These are phyloP conservation scores for Pyrocephalus nanus DNA, from an alignment of 2,797 vertebrate species.

Conservation along the genomic window DNA sequence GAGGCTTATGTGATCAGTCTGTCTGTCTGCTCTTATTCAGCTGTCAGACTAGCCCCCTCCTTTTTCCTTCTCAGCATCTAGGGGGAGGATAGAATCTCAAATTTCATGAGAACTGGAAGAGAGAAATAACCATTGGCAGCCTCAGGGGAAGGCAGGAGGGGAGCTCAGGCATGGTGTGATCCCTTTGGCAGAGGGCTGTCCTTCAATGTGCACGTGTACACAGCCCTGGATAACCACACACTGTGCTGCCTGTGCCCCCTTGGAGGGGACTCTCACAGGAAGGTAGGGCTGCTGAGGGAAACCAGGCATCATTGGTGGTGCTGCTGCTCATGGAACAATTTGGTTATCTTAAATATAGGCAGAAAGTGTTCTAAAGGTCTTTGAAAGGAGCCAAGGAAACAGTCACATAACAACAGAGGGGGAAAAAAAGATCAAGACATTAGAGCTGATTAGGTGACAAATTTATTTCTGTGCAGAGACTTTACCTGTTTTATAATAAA, in stretches of 20 bases:
- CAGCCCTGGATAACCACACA: not conserved
- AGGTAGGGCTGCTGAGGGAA: not conserved
- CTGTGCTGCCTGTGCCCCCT: not conserved
- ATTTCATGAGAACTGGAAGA: not conserved
- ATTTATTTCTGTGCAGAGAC: not conserved
- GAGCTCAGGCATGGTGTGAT: not conserved
- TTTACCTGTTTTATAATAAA: not conserved
- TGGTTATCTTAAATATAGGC: not conserved
- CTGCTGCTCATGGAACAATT: not conserved
- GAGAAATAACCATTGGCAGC: not conserved
- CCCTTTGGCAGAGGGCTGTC: not conserved
- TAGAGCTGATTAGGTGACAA: not conserved
- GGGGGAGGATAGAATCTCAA: not conserved
- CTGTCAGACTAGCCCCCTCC: not conserved
- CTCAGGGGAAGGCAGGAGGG: not conserved
- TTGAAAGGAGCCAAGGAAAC: not conserved
- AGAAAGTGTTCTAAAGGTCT: not conserved
- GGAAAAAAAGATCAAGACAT: not conserved
- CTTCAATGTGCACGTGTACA: fast-evolving
- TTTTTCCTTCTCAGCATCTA: not conserved
- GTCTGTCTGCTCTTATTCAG: not conserved
- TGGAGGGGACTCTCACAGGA: not conserved
- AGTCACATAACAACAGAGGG: not conserved
- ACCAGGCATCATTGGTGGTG: not conserved
- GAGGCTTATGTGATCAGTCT: not conserved